phyloP scores from a whole-genome alignment of 2,888 invertebrate species.

The Didymodactylos carnosus region DNA sequence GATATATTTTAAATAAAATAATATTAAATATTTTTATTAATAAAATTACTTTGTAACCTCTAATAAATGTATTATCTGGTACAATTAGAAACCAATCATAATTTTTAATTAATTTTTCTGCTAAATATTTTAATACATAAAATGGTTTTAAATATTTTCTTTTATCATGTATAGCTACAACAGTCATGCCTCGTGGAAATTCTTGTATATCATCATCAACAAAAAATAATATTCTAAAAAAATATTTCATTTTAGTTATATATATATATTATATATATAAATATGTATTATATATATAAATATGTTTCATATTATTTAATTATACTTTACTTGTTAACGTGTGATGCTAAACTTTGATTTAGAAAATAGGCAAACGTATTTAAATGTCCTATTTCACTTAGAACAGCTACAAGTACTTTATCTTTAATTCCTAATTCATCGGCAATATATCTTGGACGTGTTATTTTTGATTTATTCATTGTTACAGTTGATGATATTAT shows the following conservation, averaged over 20 bases:
- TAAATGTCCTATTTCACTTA: conserved; percentile 51
- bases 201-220: conserved; percentile 4
- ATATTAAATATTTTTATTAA: neutral
- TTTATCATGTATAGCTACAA: conserved; percentile 68
- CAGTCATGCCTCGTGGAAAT: conserved; percentile 24
- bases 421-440: conserved; percentile 80
- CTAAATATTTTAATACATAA: conserved; percentile 67
- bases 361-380: conserved; percentile 65
- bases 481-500: neutral
- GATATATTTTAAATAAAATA: neutral
- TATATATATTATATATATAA: too few relatives aligned
- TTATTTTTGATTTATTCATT: neutral
- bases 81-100: conserved; percentile 79
- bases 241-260: neutral
- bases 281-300: too few relatives aligned
- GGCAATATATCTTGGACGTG: conserved; percentile 54
- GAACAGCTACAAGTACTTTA: conserved; percentile 63
- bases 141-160: conserved; percentile 56
- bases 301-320: too few relatives aligned
- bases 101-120: conserved; percentile 65
- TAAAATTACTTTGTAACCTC: conserved; percentile 41
- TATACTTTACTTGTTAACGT: too few relatives aligned
- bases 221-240: conserved; percentile 6
- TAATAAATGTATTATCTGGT: conserved; percentile 62
- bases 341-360: conserved; percentile 11